Conservation (phyloP, 2,113 vertebrate species). For the Bujurquina vittata region DNA sequence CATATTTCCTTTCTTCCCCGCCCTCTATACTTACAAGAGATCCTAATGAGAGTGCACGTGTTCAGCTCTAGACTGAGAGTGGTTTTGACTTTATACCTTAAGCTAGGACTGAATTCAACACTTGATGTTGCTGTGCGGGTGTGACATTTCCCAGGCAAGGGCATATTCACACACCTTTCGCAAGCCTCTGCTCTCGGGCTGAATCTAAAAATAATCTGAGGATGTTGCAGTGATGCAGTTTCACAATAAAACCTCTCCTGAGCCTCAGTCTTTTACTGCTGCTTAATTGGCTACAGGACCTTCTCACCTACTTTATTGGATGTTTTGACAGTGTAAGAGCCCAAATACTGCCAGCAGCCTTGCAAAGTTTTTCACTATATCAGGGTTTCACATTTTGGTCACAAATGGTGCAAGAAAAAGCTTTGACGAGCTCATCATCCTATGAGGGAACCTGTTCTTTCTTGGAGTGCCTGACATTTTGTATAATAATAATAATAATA, state of each 20-base stretch:
- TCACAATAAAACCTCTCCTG: constrained; percentile 63
- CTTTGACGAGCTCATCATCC: background rate
- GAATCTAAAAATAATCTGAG: constrained; percentile 69
- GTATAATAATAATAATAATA: background rate
- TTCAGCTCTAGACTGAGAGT: constrained; percentile 47
- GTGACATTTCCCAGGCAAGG: constrained; percentile 67
- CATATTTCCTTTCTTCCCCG: background rate
- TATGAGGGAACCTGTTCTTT: background rate
- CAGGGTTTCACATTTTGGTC: constrained; percentile 22
- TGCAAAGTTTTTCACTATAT: constrained; percentile 5
- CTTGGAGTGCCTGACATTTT: background rate
- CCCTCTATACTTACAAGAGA: constrained; percentile 36
- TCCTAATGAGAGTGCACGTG: constrained; percentile 62
- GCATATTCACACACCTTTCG: constrained; percentile 72
- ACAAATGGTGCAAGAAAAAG: background rate
- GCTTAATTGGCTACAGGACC: constrained; percentile 71
- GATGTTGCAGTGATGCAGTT: constrained; percentile 55
- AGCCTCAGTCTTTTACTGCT: constrained; percentile 54
- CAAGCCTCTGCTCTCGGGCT: constrained; percentile 45
- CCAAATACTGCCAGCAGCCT: constrained; percentile 39
- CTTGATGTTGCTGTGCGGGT: constrained; percentile 50
- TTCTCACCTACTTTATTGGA: constrained; percentile 67
- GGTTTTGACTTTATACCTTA: constrained; percentile 66
- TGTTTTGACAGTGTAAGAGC: constrained; percentile 65
- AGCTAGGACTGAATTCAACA: constrained; percentile 62